These are phyloP conservation scores for Fistularia commersonii DNA, from an alignment of 2,797 vertebrate genomes.

Conservation along the genomic window DNA sequence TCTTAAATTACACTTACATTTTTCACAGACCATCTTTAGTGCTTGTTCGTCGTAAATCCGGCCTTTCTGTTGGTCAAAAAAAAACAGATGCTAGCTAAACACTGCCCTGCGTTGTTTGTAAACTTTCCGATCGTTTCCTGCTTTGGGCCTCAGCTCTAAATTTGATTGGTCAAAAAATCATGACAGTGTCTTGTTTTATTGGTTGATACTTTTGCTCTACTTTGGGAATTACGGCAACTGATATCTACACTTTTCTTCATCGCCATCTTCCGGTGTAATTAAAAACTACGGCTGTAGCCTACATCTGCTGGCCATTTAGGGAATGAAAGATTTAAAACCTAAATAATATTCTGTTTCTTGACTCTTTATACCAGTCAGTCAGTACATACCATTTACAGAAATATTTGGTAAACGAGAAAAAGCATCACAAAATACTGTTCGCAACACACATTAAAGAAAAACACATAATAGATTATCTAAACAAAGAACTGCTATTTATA, in stretches of 20 bases:
- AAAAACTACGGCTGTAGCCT: no score
- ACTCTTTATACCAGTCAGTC: no score
- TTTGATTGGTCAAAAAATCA: conserved; percentile 18
- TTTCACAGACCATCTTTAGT: conserved; percentile 76
- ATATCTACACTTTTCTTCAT: no score
- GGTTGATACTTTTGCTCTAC: conserved; percentile 14
- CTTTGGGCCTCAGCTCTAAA: neutral
- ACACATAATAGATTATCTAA: no score
- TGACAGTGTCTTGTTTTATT: conserved; percentile 21
- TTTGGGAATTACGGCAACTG: neutral
- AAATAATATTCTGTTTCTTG: no score
- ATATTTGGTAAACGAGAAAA: no score
- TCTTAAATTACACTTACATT: conserved; percentile 62
- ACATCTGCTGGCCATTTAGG: no score
- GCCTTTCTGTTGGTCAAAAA: neutral
- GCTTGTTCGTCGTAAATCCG: neutral
- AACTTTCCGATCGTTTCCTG: conserved; percentile 46
- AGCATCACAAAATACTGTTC: no score
- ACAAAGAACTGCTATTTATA: no score
- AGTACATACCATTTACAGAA: no score
- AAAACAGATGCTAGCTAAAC: conserved; percentile 1
- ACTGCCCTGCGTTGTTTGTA: conserved; percentile 27
- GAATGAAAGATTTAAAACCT: no score
- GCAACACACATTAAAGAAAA: no score
- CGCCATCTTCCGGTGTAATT: neutral